Conservation (phyloP, 2,113 vertebrate species). For the Cyphomyrus plagiostoma region DNA sequence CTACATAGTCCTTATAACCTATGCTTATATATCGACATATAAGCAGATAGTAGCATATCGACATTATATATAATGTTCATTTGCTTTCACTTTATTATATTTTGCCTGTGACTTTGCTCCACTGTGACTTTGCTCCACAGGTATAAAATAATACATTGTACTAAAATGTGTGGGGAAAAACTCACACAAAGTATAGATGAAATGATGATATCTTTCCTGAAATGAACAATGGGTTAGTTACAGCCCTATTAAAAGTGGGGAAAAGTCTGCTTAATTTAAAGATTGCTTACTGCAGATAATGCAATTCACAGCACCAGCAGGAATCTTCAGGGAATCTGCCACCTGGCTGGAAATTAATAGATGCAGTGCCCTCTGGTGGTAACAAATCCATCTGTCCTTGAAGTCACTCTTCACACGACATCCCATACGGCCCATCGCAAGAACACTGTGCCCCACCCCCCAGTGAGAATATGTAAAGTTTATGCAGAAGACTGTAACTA, state of each 20-base stretch:
- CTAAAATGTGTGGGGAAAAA: not conserved
- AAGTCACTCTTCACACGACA: not conserved
- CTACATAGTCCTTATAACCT: not conserved
- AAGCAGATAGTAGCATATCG: too few species aligned
- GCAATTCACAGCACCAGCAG: not conserved
- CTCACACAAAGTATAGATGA: not conserved
- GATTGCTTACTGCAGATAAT: slow-evolving; percentile 6
- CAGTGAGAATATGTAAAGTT: not conserved
- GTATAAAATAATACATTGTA: not conserved
- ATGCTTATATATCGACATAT: not conserved
- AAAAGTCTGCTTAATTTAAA: not conserved
- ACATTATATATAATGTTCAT: not conserved
- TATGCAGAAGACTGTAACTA: not conserved
- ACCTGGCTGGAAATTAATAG: not conserved
- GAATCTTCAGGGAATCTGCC: not conserved
- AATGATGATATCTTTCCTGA: not conserved
- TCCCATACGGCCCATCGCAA: not conserved
- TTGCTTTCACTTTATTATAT: not conserved
- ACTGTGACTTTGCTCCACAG: not conserved
- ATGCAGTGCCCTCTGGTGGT: slow-evolving; percentile 33
- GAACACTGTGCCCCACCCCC: not conserved
- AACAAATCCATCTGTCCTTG: not conserved
- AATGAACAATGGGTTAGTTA: not conserved
- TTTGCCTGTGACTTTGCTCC: not conserved
- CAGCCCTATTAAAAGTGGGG: not conserved